phyloP scores from a whole-genome alignment of 1,140 invertebrate species.

The Drosophila pachea region DNA sequence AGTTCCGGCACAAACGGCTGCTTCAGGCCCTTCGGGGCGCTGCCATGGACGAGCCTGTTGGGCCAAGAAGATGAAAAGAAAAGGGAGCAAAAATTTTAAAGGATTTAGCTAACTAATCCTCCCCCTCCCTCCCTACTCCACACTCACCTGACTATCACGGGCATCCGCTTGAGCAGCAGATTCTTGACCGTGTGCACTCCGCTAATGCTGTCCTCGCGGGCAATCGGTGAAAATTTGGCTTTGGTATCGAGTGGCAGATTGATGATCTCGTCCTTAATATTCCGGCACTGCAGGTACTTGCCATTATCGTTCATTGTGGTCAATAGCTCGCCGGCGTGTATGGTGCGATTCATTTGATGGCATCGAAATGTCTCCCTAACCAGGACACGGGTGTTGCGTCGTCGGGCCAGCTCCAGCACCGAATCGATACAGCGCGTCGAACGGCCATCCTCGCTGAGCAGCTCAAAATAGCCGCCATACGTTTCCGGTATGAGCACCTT shows the following conservation, averaged over 20 bases:
- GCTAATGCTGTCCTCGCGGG: constrained; percentile 94
- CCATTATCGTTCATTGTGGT: constrained; percentile 85
- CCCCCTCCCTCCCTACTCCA: no score
- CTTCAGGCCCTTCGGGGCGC: constrained; percentile 88
- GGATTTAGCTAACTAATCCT: background rate
- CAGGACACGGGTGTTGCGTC: constrained; percentile 82
- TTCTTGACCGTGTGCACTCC: constrained; percentile 93
- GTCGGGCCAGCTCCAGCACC: constrained; percentile 88
- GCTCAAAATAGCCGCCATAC: constrained; percentile 95
- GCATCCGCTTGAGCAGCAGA: constrained; percentile 91
- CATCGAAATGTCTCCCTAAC: constrained; percentile 87
- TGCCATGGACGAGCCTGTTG: constrained; percentile 91
- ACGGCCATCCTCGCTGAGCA: constrained; percentile 94
- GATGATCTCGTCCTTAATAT: constrained; percentile 90
- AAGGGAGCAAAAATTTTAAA: background rate
- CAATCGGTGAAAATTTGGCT: constrained; percentile 93
- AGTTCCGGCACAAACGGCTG: constrained; percentile 90
- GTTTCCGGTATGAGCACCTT: constrained; percentile 92
- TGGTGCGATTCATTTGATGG: constrained; percentile 84
- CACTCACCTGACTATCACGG: constrained; percentile 86
- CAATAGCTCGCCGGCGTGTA: constrained; percentile 86
- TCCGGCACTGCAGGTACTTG: constrained; percentile 91
- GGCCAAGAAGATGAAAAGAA: background rate
- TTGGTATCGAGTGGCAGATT: constrained; percentile 91
- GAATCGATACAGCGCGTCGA: constrained; percentile 93